Conservation (phyloP, 1,140 invertebrate species). For the Latrodectus geometricus region DNA sequence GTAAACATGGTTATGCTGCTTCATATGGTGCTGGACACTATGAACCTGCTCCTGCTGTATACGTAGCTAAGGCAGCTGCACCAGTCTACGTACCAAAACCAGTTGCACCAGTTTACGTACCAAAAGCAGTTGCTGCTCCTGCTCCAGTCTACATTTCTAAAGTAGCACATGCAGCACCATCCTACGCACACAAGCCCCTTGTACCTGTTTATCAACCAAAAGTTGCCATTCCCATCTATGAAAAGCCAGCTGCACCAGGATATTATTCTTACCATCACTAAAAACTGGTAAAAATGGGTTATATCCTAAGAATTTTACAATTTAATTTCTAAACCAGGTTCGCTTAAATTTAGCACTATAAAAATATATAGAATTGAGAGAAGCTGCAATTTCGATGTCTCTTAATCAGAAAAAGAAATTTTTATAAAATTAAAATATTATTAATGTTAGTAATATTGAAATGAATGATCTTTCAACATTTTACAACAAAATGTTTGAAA, state of each 20-base stretch:
- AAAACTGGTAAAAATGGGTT: conserved; percentile 1
- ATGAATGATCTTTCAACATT: too few species aligned
- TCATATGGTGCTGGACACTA: conserved; percentile 26
- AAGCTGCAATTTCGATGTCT: too few species aligned
- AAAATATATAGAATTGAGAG: too few species aligned
- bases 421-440: too few species aligned
- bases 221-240: conserved; percentile 55
- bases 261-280: conserved; percentile 57
- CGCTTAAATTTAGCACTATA: too few species aligned
- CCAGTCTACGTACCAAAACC: conserved; percentile 16
- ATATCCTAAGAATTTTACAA: too few species aligned
- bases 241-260: conserved; percentile 32
- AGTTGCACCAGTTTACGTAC: not conserved
- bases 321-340: too few species aligned
- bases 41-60: not conserved
- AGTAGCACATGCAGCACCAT: not conserved
- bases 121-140: not conserved
- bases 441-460: too few species aligned
- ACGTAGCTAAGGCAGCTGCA: not conserved
- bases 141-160: conserved; percentile 12
- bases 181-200: conserved; percentile 42
- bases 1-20: conserved; percentile 25
- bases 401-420: too few species aligned
- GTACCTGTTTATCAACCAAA: conserved; percentile 52
- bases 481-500: too few species aligned